Evolutionary conservation across 2,888 invertebrate species (phyloP).

Genomic region (Coleophora deauratella): DNA sequence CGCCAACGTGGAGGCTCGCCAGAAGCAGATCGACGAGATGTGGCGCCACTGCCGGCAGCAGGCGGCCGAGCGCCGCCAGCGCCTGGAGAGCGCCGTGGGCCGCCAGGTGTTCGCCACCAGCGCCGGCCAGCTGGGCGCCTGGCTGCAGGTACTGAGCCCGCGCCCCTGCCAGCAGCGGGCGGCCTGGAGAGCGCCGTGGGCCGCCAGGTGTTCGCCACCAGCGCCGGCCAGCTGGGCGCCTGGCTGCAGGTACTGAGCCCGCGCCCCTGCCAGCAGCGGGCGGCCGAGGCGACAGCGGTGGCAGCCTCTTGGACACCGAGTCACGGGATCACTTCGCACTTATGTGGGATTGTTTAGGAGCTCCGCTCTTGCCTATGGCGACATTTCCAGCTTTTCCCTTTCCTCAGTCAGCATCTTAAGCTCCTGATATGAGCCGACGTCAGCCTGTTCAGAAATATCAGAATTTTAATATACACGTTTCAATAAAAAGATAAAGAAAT

Average conservation of each 20-base stretch:
- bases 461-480: too few relatives aligned
- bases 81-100: slow-evolving; percentile 95
- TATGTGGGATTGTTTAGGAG: too few relatives aligned
- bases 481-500: too few relatives aligned
- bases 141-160: slow-evolving; percentile 81
- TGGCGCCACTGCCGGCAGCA: slow-evolving; percentile 93
- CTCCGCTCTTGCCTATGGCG: too few relatives aligned
- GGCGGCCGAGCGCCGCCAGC: slow-evolving; percentile 86
- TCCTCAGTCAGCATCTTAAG: too few relatives aligned
- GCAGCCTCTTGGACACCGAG: too few relatives aligned
- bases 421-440: too few relatives aligned
- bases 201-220: slow-evolving; percentile 92
- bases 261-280: slow-evolving; percentile 90
- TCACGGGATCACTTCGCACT: too few relatives aligned
- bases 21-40: slow-evolving; percentile 87
- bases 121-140: slow-evolving; percentile 85
- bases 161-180: slow-evolving; percentile 90
- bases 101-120: slow-evolving; percentile 94
- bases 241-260: slow-evolving; percentile 81
- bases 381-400: too few relatives aligned
- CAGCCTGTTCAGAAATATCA: too few relatives aligned
- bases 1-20: slow-evolving; percentile 87
- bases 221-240: slow-evolving; percentile 84
- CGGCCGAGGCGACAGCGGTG: slow-evolving; percentile 94
- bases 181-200: slow-evolving; percentile 94